Base-by-base conservation (phyloP, 2,888 invertebrate species). In the Mactromeris polynyma region DNA sequence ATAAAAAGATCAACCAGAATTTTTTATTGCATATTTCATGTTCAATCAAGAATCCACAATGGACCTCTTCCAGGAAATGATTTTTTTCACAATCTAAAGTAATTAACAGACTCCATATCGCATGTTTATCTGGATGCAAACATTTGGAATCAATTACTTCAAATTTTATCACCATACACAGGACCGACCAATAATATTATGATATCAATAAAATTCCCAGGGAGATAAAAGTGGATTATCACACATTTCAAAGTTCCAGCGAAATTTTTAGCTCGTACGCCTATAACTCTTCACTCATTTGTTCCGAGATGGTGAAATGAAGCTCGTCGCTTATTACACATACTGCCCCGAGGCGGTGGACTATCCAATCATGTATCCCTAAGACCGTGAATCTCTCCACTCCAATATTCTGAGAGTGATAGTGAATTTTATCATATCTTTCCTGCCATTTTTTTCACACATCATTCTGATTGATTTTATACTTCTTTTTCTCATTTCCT, bases 391-490 rank as follows among this genome's bases (percentile, higher is more conserved):
- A 64, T 64, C 58, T 64, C 58, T 7, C 58, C 26, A 64, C 26
- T 14, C 21, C 26, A 58, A 58, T 4, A n/a, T 19, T 58, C 58
- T 58, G n/a, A 17, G 77, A 33, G 17, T 33, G 33, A 38, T 77
- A 40, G 82, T 46, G 33, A 64, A 40, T 33, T 26, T 33, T 11
- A 77, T 83, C 73, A 36, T 51, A 83, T 83, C 17, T 73, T 64
- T 64, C 26, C 58, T 64, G n/a, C 26, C 58, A 64, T 26, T 64
- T 26, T 26, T 26, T 64, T 64, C 26, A 26, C 58, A 64, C 58
- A 64, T 64, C 58, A 9, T 69, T 69, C 58, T 36, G 46, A 85
- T 85, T 85, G 85, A 85, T 85, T 85, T 85, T 81, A n/a, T n/a
- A 38, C 81, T 81, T 42, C 46, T 58, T 83, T 81, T 81, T 42